Conservation (phyloP, 2,113 vertebrate species). For the Falcunculus frontatus region DNA sequence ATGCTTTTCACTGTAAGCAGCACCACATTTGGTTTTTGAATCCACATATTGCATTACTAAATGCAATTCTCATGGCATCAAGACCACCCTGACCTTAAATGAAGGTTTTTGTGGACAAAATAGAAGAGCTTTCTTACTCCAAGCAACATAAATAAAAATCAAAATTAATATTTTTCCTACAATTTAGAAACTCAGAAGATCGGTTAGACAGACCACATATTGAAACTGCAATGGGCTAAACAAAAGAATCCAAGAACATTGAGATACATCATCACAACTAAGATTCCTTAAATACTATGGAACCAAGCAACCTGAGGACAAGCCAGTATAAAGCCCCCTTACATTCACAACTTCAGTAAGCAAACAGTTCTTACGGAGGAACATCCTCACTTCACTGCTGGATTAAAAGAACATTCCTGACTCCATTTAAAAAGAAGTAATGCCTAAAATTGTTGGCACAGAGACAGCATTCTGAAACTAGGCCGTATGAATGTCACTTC, state of each 20-base stretch:
- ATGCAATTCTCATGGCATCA: background rate
- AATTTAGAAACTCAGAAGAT: background rate
- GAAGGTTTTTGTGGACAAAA: background rate
- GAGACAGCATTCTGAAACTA: conserved; percentile 73
- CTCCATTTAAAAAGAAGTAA: conserved; percentile 67
- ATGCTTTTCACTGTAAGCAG: background rate
- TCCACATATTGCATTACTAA: fast-evolving
- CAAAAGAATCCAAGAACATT: background rate
- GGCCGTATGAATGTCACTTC: conserved; percentile 76
- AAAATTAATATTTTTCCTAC: background rate
- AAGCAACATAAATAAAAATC: background rate
- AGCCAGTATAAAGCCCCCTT: background rate
- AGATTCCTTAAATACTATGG: background rate
- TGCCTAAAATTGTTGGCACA: conserved; percentile 71
- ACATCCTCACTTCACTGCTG: conserved; percentile 44
- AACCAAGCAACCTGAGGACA: background rate
- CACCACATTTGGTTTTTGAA: background rate
- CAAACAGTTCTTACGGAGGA: conserved; percentile 13
- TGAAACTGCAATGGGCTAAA: background rate
- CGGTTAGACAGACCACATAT: background rate
- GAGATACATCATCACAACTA: background rate
- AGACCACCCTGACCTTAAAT: background rate
- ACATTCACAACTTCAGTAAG: conserved; percentile 16
- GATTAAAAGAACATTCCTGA: conserved; percentile 69
- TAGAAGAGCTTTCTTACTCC: background rate